phyloP scores from a whole-genome alignment of 2,888 invertebrate genomes.

The Mythimna impura region DNA sequence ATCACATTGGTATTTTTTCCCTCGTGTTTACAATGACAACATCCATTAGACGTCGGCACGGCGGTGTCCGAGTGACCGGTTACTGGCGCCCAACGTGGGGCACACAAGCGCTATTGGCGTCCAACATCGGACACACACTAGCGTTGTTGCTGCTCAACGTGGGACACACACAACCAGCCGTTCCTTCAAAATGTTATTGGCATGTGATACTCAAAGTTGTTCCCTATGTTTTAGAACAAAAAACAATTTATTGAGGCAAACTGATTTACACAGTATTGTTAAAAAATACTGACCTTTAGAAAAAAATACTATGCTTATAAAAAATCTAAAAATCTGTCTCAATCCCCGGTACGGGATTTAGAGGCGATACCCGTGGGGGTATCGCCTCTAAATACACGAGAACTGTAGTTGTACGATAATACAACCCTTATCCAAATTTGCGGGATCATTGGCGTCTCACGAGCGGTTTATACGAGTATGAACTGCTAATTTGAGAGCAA shows the following conservation, averaged over 20 bases:
- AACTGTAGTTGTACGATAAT: neutral
- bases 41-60: slow-evolving; percentile 74
- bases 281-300: neutral
- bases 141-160: slow-evolving; percentile 68
- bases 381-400: neutral
- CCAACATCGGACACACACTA: slow-evolving; percentile 5
- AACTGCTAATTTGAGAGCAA: neutral
- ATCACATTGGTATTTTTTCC: slow-evolving; percentile 67
- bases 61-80: slow-evolving; percentile 66
- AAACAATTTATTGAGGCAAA: neutral
- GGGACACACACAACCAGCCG: slow-evolving; percentile 67
- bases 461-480: neutral
- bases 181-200: slow-evolving; percentile 74
- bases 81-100: slow-evolving; percentile 72
- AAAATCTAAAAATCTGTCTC: neutral
- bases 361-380: no score
- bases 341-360: no score
- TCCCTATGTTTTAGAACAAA: neutral
- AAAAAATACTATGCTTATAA: neutral
- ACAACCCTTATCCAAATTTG: neutral
- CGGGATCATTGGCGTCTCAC: neutral
- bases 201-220: slow-evolving; percentile 63
- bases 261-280: neutral
- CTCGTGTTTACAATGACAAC: slow-evolving; percentile 82
- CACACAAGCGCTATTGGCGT: slow-evolving; percentile 64